A percentile compares a stretch with the other conserved stretches of the same genome.
These are phyloP conservation scores for Drosophila mayaguana DNA, from an alignment of 2,888 invertebrate genomes.

Conservation along the genomic window DNA sequence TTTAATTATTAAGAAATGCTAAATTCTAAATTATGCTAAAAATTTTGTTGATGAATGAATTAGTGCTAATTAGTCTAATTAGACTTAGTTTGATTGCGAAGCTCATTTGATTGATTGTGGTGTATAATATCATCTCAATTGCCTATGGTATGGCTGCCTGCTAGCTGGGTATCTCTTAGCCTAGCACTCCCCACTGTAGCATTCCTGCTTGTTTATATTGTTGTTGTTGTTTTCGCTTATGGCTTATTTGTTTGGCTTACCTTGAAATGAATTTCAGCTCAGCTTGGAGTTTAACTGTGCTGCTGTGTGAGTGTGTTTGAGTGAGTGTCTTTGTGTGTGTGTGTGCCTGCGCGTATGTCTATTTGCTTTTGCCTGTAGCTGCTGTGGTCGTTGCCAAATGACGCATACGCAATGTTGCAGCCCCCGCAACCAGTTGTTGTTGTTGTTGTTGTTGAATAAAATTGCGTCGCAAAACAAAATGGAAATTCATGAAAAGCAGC, in stretches of 20 bases:
- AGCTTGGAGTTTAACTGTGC: slow-evolving; percentile 23
- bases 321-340: no score
- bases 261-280: slow-evolving; percentile 52
- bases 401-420: slow-evolving; percentile 53
- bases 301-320: background rate
- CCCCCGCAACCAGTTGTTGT: slow-evolving; percentile 4
- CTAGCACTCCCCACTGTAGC: background rate
- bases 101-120: background rate
- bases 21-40: background rate
- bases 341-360: background rate
- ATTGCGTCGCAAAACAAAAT: slow-evolving; percentile 52
- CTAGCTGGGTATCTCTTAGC: background rate
- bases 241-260: slow-evolving; percentile 42
- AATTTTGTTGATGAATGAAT: background rate
- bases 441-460: background rate
- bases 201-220: slow-evolving; percentile 2
- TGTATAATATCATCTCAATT: background rate
- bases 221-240: slow-evolving; percentile 9
- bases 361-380: slow-evolving; percentile 10
- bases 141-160: background rate
- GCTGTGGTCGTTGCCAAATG: slow-evolving; percentile 30
- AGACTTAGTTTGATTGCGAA: background rate
- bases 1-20: background rate
- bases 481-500: slow-evolving; percentile 24
- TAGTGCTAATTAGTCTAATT: background rate